Conservation (phyloP, 2,888 invertebrate genomes). For the Amphipoea oculea region DNA sequence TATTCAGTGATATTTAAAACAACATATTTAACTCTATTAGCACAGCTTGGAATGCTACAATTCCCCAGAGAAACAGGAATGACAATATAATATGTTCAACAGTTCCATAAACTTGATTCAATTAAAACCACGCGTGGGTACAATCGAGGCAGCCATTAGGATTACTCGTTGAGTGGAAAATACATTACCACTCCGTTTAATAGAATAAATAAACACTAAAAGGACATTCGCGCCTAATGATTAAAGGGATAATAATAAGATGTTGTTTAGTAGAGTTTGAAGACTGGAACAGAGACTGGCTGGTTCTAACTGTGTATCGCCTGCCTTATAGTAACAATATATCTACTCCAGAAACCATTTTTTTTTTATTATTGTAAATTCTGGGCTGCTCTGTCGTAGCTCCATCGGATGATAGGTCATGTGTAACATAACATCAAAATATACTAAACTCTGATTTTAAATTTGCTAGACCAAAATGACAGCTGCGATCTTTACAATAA, state of each 20-base stretch:
- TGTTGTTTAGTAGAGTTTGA: constrained; percentile 12
- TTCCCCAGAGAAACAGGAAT: constrained; percentile 47
- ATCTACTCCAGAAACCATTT: neutral
- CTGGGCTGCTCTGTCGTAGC: neutral
- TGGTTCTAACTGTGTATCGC: neutral
- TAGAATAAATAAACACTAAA: constrained; percentile 73
- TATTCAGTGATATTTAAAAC: constrained; percentile 31
- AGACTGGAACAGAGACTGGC: neutral
- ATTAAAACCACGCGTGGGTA: constrained; percentile 63
- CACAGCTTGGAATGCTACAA: constrained; percentile 35
- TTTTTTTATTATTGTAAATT: neutral
- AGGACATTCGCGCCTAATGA: constrained; percentile 61
- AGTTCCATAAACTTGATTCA: constrained; percentile 62
- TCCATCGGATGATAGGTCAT: neutral
- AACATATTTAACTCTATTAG: constrained; percentile 30
- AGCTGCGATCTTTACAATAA: neutral
- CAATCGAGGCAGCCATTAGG: constrained; percentile 60
- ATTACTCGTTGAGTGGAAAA: constrained; percentile 64
- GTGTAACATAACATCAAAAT: neutral
- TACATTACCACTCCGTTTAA: constrained; percentile 71
- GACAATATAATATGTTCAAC: constrained; percentile 58
- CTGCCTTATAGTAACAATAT: neutral
- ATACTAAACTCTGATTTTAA: neutral
- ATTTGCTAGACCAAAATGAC: neutral
- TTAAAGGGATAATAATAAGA: constrained; percentile 64